These are phyloP conservation scores for Drosophila rufa DNA, from an alignment of 1,140 invertebrate genomes.

Conservation along the genomic window DNA sequence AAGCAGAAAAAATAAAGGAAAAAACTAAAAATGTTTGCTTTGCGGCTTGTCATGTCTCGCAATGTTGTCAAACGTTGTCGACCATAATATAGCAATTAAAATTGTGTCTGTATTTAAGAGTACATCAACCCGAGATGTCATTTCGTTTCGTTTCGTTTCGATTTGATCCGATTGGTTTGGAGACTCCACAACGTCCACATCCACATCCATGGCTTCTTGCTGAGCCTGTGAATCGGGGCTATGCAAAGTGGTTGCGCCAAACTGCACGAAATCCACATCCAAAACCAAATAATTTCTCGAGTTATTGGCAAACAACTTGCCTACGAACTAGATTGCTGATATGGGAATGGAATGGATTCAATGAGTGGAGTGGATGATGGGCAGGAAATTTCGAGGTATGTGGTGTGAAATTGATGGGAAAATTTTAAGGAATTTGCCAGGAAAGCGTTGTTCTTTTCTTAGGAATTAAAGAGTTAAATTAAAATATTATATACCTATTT, in stretches of 20 bases:
- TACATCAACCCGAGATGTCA: constrained; percentile 69
- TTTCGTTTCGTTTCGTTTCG: constrained; percentile 27
- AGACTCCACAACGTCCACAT: constrained; percentile 3
- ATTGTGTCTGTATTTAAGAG: constrained; percentile 58
- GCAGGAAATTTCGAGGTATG: constrained; percentile 13
- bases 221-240: constrained; percentile 50
- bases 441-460: no score
- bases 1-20: not conserved
- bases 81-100: constrained; percentile 81
- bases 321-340: constrained; percentile 34
- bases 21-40: constrained; percentile 43
- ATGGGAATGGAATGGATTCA: constrained; percentile 28
- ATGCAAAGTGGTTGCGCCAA: constrained; percentile 40
- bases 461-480: no score
- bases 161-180: constrained; percentile 15
- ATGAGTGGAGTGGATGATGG: constrained; percentile 25
- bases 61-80: constrained; percentile 76
- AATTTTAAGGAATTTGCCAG: not conserved
- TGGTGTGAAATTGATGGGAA: constrained; percentile 8
- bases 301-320: constrained; percentile 46
- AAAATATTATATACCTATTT: no score
- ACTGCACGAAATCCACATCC: constrained; percentile 25
- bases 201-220: constrained; percentile 9
- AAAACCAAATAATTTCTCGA: constrained; percentile 38
- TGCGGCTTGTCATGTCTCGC: constrained; percentile 48